Evolutionary conservation across 2,113 vertebrate species (phyloP).

Genomic region (Phaethon lepturus): DNA sequence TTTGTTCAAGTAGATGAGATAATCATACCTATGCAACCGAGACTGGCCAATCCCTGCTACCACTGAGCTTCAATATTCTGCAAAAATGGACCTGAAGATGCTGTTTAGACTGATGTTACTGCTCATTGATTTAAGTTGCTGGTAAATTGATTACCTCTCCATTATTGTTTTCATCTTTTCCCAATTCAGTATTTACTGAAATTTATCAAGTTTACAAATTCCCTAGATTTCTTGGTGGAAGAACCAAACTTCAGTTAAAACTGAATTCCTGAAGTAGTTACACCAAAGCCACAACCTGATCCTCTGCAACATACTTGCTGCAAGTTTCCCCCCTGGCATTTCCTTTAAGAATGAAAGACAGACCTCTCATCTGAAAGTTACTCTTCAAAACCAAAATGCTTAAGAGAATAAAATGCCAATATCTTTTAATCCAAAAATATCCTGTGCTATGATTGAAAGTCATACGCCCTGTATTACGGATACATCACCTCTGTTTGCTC

Average conservation of each 20-base stretch:
- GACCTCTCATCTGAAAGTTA: background rate
- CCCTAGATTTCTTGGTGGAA: no score
- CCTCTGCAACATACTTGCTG: background rate
- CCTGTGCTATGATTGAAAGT: accelerated
- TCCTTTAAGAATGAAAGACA: background rate
- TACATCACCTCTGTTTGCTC: accelerated
- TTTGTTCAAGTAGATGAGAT: background rate
- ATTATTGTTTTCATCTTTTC: background rate
- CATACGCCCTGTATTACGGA: accelerated
- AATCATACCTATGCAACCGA: accelerated
- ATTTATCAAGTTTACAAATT: background rate
- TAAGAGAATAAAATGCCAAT: accelerated
- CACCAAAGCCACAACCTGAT: accelerated
- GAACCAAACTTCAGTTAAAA: background rate
- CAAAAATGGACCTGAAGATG: background rate
- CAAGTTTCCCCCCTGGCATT: background rate
- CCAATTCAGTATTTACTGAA: accelerated
- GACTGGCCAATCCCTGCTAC: background rate
- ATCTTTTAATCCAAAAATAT: accelerated
- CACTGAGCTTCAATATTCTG: background rate
- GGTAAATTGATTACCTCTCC: background rate
- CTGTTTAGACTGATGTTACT: background rate
- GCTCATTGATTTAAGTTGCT: background rate
- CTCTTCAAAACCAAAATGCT: background rate
- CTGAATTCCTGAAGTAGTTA: background rate